Conservation (phyloP, 2,797 vertebrate species). For the Megaceryle alcyon region DNA sequence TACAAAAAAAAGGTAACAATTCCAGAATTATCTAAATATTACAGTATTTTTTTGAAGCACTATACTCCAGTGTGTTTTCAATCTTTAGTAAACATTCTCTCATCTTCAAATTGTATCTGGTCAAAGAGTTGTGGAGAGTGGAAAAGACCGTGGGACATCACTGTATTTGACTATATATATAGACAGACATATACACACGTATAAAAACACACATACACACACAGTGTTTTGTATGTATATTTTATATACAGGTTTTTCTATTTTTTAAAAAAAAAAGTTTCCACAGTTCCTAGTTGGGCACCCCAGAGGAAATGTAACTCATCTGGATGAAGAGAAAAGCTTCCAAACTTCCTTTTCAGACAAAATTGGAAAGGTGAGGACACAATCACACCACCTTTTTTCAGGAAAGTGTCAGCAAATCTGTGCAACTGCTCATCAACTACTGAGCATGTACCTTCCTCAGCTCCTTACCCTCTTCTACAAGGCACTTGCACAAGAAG, state of each 20-base stretch:
- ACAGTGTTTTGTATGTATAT: not conserved
- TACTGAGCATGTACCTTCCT: not conserved
- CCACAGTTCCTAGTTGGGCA: not conserved
- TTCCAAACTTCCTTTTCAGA: not conserved
- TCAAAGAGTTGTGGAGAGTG: not conserved
- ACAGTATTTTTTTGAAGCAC: too few relatives aligned
- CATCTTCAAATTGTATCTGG: not conserved
- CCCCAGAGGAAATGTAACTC: not conserved
- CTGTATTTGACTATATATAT: not conserved
- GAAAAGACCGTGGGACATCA: not conserved
- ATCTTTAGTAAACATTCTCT: too few relatives aligned
- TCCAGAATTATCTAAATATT: too few relatives aligned
- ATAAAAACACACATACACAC: not conserved
- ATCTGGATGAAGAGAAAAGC: not conserved
- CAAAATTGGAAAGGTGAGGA: fast-evolving
- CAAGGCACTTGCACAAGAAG: not conserved
- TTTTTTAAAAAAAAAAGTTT: not conserved
- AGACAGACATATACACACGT: not conserved
- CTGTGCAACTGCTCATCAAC: not conserved
- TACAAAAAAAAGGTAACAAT: too few relatives aligned
- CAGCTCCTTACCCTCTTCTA: not conserved
- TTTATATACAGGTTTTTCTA: too few relatives aligned
- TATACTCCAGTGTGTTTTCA: too few relatives aligned
- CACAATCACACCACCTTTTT: not conserved
- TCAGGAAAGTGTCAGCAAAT: not conserved